These are phyloP conservation scores for Batillaria attramentaria DNA, from an alignment of 1,140 invertebrate species.

Conservation along the genomic window DNA sequence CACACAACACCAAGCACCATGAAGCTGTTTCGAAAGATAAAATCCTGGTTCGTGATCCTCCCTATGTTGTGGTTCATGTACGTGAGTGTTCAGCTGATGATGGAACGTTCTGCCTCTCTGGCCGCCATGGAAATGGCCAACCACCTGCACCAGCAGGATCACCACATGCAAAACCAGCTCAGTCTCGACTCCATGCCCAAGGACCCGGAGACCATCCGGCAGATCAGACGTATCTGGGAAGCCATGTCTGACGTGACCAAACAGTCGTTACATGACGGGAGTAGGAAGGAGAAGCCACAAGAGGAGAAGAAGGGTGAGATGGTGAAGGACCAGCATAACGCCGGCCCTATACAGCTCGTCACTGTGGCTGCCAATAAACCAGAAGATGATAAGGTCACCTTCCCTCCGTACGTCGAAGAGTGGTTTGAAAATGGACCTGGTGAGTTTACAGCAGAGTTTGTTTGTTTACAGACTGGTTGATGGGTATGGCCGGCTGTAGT, in stretches of 20 bases:
- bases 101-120: not conserved
- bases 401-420: slow-evolving; percentile 1
- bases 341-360: not conserved
- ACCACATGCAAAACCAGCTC: not conserved
- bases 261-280: not conserved
- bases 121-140: slow-evolving; percentile 8
- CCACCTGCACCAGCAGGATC: not conserved
- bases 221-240: too few species aligned
- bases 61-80: slow-evolving; percentile 19
- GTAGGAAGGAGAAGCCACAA: not conserved
- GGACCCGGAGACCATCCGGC: not conserved
- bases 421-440: not conserved
- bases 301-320: not conserved
- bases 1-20: not conserved
- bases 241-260: not conserved
- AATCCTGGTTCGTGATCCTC: not conserved
- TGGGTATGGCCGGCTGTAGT: too few species aligned
- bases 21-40: not conserved
- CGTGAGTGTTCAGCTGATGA: slow-evolving; percentile 10
- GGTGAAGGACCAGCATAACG: not conserved
- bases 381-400: too few species aligned
- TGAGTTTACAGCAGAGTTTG: too few species aligned
- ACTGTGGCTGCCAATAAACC: not conserved
- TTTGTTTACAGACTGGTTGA: not conserved
- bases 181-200: not conserved